Base-by-base conservation (phyloP, 2,113 vertebrate genomes). In the Tupaia tana region DNA sequence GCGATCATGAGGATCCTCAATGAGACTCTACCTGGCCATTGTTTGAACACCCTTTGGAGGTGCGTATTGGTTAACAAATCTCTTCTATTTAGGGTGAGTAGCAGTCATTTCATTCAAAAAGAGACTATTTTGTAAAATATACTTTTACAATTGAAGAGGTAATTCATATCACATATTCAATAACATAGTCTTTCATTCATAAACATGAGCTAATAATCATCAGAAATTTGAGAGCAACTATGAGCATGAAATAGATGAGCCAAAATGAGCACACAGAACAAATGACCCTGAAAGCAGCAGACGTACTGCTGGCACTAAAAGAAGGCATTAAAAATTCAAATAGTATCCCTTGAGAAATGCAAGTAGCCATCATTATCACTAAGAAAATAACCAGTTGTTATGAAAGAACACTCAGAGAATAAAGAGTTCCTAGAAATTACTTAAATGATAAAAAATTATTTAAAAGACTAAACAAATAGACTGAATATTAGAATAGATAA, bases 261-360 rank as follows among this genome's bases (percentile, higher is more conserved):
- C 69, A 80, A 92, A 94, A 81, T 81, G 71, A 88, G 29, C 63
- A 83, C 22, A 63, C 11, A 77, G 56, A 93, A 82, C 10, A 73
- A 87, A 79, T 56, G 71, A 95, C 31, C 71, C 31, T 9, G 11
- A 83, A 83, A 43, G 27, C 61, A 90, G 66, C 82, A 95, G 78
- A 54, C 27, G n/a, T 59, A 90, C 69, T 86, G 81, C 20, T 86
- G 43, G 34, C 58, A 79, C 59, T 79, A 79, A 79, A 81, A 78
- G 8, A 78, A 29, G 61, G 61, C 24, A 87, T 90, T 73, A 82
- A 86, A 96, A 83, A 93, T 95, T 86, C 63, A 94, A 89, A 80
- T 79, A 67, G 11, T 70, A 24, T 56, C 58, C 11, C 4, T 78
- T 82, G 56, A 93, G 90, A 83, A 86, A 78, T 61, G 20, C 7